Base-by-base conservation (phyloP, 2,113 vertebrate species). In the Silurus asotus region DNA sequence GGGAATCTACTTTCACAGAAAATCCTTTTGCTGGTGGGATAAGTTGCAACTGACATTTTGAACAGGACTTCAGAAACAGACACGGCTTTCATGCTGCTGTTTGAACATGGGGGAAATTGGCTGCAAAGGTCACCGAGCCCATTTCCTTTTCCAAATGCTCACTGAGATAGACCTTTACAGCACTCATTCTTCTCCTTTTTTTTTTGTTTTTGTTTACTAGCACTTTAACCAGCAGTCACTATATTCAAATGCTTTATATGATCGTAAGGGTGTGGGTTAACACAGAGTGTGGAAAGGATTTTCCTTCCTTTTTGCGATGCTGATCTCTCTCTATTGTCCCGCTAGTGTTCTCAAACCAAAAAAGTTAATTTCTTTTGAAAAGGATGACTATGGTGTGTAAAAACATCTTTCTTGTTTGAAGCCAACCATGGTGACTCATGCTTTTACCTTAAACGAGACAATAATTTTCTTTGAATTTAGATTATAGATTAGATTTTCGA, bases 21-120 rank as follows among this genome's bases (percentile, higher is more conserved):
- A 92, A 92, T 94, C 92, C 93, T 94, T 93, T 88, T 89, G 90
- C 92, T 91, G 90, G 91, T 89, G 88, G 94, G 93, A 95, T 95
- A 95, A 93, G 93, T 95, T 95, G 94, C 94, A 95, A 94, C 93
- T 95, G 94, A 95, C 95, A 95, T 95, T 95, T 95, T 93, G 91
- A 64, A 89, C 91, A 77, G 89, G 91, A 94, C 94, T 93, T 95
- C 93, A 93, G 94, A 95, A 95, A 95, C 95, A 95, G 95, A 90
- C 94, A 90, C 86, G 91, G 93, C 95, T 95, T 95, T 95, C 93
- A 95, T 95, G 93, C 93, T 93, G 93, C 91, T 94, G 94, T 95
- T 95, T 95, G 94, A 95, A 94, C 92, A 92, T 91, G 92, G 92
- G 94, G 93, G 94, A 94, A 95, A 94, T 93, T 94, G 93, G 92